Evolutionary conservation across 1,140 invertebrate species (phyloP), one percentile per base, ranked within the genome.

Genomic region (Trichomalopsis sarcophagae): DNA sequence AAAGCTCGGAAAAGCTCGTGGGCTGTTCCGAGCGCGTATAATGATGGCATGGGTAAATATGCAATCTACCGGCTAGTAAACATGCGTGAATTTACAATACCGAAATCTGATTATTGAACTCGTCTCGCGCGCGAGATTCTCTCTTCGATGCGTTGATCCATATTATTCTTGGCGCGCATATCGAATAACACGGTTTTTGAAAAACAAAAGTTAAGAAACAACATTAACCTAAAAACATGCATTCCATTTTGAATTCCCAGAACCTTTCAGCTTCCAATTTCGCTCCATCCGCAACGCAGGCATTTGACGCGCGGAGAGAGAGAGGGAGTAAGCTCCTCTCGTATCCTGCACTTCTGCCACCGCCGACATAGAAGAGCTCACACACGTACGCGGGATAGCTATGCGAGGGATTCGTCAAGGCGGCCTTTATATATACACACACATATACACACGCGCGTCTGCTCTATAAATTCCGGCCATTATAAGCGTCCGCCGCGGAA

Each of bases 391-490:
- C 66, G 71, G 6, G 11, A 0, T 0, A n/a, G 21, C 17, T 27
- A 23, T n/a, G 7, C 44, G 9, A 3, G 11, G n/a, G 30, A 76
- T 62, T 83, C 74, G 73, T 77, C 81, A 83, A 77, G 62, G 36
- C 74, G 1, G 44, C n/a, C 14, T 55, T 17, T 55, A 6, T 55
- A 21, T 55, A 55, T 55, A 55, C 17, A 50, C 17, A 50, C 11
- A 50, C 10, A 50, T 1, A 50, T 0, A 14, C 10, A 62, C 76
- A 73, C 69, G 36, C 81, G 55, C 87, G 36, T 17, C 83, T 78
- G 79, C 66, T 84, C 87, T 86, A 89, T 89, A 89, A 89, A 89
- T 90, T 86, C 50, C 66, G 81, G 82, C 88, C 87, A 88, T 89
- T 90, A 89, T 88, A 84, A 86, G 40, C 75, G 73, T n/a, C 50